Percentiles rank a stretch among this genome's conserved stretches.
Evolutionary conservation across 2,888 invertebrate genomes (phyloP).

Genomic region (Bellardia bayeri): DNA sequence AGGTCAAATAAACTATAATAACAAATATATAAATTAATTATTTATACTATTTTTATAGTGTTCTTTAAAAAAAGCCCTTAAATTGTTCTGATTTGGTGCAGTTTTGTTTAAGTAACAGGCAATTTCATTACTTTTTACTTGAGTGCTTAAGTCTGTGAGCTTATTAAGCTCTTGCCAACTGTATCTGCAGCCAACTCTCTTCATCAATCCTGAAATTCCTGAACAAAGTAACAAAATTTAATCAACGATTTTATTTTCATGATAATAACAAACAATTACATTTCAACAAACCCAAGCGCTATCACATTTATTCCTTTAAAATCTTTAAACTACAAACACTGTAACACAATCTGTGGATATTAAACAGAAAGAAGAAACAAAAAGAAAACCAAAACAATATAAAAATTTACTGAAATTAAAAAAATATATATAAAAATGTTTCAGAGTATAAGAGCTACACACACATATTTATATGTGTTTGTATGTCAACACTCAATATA

Average conservation of each 20-base stretch:
- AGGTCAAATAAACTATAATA: too few relatives aligned
- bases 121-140: not conserved
- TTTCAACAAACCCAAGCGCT: not conserved
- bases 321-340: constrained; percentile 20
- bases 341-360: constrained; percentile 33
- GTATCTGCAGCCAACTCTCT: not conserved
- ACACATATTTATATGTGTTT: not conserved
- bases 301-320: not conserved
- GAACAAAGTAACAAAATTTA: constrained; percentile 45
- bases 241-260: constrained; percentile 38
- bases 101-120: too few relatives aligned
- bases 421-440: constrained; percentile 8
- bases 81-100: too few relatives aligned
- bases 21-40: too few relatives aligned
- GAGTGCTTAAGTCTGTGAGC: not conserved
- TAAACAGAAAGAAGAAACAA: not conserved
- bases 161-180: not conserved
- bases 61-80: too few relatives aligned
- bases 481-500: constrained; percentile 11
- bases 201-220: not conserved
- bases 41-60: too few relatives aligned
- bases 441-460: not conserved
- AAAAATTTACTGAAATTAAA: constrained; percentile 36
- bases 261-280: not conserved
- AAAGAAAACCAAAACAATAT: not conserved